Evolutionary conservation across 1,140 invertebrate genomes (phyloP), one percentile per base, ranked within the genome.

Genomic region (Augochlora pura): DNA sequence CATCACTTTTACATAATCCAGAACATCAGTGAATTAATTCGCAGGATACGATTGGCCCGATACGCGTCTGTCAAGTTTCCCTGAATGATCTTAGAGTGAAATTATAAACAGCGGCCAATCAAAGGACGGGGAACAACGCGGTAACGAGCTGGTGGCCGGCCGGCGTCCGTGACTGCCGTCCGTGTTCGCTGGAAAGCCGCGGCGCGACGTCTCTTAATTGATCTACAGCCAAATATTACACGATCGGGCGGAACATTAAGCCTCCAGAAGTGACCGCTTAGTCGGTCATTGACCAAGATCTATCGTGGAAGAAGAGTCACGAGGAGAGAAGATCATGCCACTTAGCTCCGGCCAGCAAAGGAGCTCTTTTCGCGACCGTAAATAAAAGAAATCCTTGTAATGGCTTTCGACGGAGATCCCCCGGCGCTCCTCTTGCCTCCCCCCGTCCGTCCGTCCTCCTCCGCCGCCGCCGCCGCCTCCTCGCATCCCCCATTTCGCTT

Each of bases 311-410:
- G 87, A 80, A 85, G 89, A 90, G 82, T 86, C 83, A 76, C 67
- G 74, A 75, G 81, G 83, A 86, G 81, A 83, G 77, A 80, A 82
- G 87, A 90, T 91, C 87, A 88, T 90, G 87, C 88, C 87, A 90
- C 91, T 90, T 85, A 88, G 89, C 88, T 38, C 42, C 83, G 81
- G 68, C 38, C 67, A 68, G 82, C 80, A 69, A 63, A 57, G 75
- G 79, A 88, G 88, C 79, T 86, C 87, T 90, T 87, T 88, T 89
- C 88, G 86, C 86, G 87, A 88, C 85, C 91, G 88, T 92, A 93
- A 93, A 93, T 93, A 93, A 93, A 92, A 93, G 90, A 93, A 92
- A 93, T 92, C 90, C 92, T 92, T 88, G 91, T 93, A 92, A 93
- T 92, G 88, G 88, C 89, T 91, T 91, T 91, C 87, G 88, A 42